These are phyloP conservation scores for Artibeus lituratus DNA, from an alignment of 2,797 vertebrate genomes.

Conservation along the genomic window DNA sequence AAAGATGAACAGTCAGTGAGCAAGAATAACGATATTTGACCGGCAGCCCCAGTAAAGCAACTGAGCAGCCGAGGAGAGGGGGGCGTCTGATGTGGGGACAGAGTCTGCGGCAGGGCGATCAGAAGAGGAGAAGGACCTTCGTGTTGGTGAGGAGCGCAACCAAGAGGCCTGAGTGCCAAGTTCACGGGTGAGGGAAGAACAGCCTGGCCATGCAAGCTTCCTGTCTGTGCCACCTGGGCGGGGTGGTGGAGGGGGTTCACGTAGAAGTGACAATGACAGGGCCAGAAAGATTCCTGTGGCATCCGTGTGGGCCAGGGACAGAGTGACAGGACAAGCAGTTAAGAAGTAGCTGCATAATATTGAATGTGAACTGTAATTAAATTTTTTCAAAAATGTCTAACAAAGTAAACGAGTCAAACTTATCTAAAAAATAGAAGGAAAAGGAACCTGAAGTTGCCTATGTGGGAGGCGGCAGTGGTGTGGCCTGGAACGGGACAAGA, in stretches of 20 bases:
- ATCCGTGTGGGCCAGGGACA: accelerated
- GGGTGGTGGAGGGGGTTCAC: not conserved
- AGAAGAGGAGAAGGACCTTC: not conserved
- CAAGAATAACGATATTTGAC: accelerated
- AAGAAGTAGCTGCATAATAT: too few species aligned
- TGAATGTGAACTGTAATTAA: not conserved
- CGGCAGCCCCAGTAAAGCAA: accelerated
- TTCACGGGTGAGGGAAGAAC: accelerated
- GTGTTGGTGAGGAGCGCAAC: accelerated
- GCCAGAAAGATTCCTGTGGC: not conserved
- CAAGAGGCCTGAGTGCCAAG: accelerated
- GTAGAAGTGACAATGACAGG: accelerated
- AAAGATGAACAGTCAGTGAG: accelerated
- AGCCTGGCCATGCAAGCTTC: accelerated
- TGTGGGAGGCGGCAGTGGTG: too few species aligned
- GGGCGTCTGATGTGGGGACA: accelerated
- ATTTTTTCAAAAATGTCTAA: not conserved
- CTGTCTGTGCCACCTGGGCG: accelerated
- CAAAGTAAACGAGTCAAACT: not conserved
- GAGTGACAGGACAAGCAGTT: accelerated
- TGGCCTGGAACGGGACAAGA: not conserved
- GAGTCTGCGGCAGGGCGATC: accelerated
- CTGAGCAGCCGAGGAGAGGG: accelerated
- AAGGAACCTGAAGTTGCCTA: accelerated
- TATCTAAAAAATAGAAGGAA: not conserved